Evolutionary conservation across 1,140 invertebrate genomes (phyloP).

Genomic region (Caenorhabditis remanei): DNA sequence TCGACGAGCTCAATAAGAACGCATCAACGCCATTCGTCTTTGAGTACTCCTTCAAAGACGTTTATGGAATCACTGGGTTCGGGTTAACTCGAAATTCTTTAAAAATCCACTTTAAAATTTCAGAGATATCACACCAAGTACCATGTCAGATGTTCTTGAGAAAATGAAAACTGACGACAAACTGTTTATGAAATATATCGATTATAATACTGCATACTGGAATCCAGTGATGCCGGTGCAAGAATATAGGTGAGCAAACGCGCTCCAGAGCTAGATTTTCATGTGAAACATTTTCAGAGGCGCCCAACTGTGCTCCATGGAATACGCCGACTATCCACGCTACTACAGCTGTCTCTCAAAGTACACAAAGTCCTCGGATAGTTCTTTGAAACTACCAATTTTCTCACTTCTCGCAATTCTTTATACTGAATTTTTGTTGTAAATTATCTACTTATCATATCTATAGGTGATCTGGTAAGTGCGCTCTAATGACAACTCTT

Average conservation of each 20-base stretch:
- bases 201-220: constrained; percentile 67
- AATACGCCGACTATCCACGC: constrained; percentile 66
- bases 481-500: no score
- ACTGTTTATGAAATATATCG: constrained; percentile 67
- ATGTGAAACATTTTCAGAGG: constrained; percentile 49
- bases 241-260: constrained; percentile 42
- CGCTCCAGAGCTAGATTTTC: neutral
- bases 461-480: no score
- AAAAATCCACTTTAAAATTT: neutral
- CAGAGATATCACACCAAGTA: constrained; percentile 52
- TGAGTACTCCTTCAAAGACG: constrained; percentile 72
- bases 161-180: constrained; percentile 66
- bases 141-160: constrained; percentile 60
- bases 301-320: constrained; percentile 69
- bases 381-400: neutral
- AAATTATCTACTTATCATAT: neutral
- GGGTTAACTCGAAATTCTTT: neutral
- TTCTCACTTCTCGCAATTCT: constrained; percentile 19
- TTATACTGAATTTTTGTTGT: constrained; percentile 27
- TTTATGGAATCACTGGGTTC: constrained; percentile 59
- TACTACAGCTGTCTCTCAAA: constrained; percentile 64
- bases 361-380: constrained; percentile 39
- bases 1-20: constrained; percentile 67
- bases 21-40: constrained; percentile 59
- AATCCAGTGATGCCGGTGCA: constrained; percentile 57